Percentiles rank a stretch among this genome's conserved stretches.
phyloP scores from a whole-genome alignment of 2,888 invertebrate species.

The Nysson spinosus region DNA sequence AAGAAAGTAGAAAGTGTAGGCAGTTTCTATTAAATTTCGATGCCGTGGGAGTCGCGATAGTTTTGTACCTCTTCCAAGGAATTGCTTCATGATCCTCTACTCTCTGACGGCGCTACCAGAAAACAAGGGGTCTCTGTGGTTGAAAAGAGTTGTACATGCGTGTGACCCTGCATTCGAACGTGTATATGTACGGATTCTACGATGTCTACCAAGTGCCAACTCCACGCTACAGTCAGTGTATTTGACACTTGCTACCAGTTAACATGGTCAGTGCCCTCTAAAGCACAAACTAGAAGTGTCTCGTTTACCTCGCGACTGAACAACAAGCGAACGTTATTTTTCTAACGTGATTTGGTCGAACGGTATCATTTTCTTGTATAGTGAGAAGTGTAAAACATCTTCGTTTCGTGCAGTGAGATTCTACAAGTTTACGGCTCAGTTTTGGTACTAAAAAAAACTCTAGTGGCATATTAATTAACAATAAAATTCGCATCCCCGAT shows the following conservation, averaged over 20 bases:
- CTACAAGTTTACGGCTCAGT: not conserved
- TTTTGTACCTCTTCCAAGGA: not conserved
- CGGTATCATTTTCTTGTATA: not conserved
- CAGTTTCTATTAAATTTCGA: too few relatives aligned
- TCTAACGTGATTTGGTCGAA: not conserved
- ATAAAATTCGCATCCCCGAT: too few relatives aligned
- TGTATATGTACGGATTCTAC: constrained; percentile 22
- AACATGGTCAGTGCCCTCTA: constrained; percentile 63
- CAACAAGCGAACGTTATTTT: not conserved
- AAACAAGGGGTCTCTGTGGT: not conserved
- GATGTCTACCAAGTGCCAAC: constrained; percentile 51
- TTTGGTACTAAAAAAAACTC: too few relatives aligned
- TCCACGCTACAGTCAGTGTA: constrained; percentile 53
- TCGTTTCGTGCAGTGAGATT: not conserved
- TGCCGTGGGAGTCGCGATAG: not conserved
- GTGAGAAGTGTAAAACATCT: not conserved
- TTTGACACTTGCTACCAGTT: constrained; percentile 52
- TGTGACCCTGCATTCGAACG: not conserved
- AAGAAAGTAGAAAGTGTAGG: too few relatives aligned
- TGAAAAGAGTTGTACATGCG: too few relatives aligned
- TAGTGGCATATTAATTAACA: too few relatives aligned
- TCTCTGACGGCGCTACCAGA: constrained; percentile 11
- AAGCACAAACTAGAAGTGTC: constrained; percentile 20
- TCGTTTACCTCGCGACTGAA: not conserved
- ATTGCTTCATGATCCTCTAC: constrained; percentile 11